A percentile compares a stretch with the other conserved stretches of the same genome.
phyloP scores from a whole-genome alignment of 2,888 invertebrate genomes.

The Gymnoscelis rufifasciata region DNA sequence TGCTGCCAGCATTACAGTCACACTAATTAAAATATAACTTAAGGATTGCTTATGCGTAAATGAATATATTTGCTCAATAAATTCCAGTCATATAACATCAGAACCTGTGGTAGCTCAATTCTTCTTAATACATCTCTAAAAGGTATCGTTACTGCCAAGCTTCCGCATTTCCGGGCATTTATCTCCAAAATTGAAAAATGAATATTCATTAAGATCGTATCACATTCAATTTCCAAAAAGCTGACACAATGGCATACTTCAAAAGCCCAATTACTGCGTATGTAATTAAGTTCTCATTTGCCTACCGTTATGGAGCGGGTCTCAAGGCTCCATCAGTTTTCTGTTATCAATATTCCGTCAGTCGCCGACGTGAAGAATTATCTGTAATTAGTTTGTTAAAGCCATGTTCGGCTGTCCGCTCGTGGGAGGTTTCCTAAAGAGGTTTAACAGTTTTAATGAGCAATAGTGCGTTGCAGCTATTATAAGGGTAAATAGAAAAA shows the following conservation, averaged over 20 bases:
- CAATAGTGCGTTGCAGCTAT: not conserved
- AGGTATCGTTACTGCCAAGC: no score
- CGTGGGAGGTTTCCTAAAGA: slow-evolving; percentile 2
- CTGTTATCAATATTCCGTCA: slow-evolving; percentile 10
- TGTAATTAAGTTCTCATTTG: slow-evolving; percentile 5
- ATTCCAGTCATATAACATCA: no score
- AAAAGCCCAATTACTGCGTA: not conserved
- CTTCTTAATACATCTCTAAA: no score
- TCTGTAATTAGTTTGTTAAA: slow-evolving; percentile 9
- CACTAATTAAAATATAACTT: no score
- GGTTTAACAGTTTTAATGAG: slow-evolving; percentile 6
- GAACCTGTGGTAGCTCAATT: no score
- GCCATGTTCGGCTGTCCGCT: not conserved
- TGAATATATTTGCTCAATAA: no score
- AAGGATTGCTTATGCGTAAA: no score
- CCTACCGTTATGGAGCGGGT: slow-evolving; percentile 3
- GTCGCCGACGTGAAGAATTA: slow-evolving; percentile 14
- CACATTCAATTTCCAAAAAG: not conserved
- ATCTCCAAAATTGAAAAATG: not conserved
- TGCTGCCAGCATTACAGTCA: no score
- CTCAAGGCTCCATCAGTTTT: slow-evolving; percentile 10
- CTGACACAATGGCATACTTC: not conserved
- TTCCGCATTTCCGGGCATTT: no score
- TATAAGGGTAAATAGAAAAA: no score
- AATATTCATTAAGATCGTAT: not conserved